Conservation (phyloP, 2,888 invertebrate genomes). For the Oscheius sp. region DNA sequence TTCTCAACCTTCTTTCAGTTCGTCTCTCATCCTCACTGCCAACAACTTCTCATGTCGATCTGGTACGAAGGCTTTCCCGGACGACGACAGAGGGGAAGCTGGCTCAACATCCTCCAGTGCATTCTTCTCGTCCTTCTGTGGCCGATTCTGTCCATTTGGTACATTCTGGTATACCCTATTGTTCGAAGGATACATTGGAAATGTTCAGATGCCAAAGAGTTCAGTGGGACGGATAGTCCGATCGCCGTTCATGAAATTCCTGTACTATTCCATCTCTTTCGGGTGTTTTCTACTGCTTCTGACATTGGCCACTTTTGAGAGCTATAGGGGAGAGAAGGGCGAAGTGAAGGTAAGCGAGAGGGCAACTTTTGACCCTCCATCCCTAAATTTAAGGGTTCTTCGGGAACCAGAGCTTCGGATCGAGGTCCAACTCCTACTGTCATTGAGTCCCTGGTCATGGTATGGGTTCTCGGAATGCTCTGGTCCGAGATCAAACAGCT, state of each 20-base stretch:
- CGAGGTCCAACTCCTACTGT: slow-evolving; percentile 76
- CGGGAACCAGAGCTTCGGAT: slow-evolving; percentile 68
- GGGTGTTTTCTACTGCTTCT: slow-evolving; percentile 77
- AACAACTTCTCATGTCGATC: slow-evolving; percentile 77
- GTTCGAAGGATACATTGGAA: neutral
- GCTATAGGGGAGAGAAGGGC: slow-evolving; percentile 66
- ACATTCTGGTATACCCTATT: slow-evolving; percentile 60
- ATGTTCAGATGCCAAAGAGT: slow-evolving; percentile 74
- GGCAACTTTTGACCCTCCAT: neutral
- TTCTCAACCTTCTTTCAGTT: slow-evolving; percentile 73
- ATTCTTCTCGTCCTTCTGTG: slow-evolving; percentile 76
- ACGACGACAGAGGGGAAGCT: slow-evolving; percentile 59
- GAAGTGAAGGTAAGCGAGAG: slow-evolving; percentile 40
- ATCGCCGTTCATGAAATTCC: slow-evolving; percentile 78
- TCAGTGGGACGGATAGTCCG: slow-evolving; percentile 76
- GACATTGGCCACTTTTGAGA: slow-evolving; percentile 75
- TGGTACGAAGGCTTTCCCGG: slow-evolving; percentile 78
- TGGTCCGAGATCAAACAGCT: slow-evolving; percentile 79
- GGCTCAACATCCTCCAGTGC: slow-evolving; percentile 75
- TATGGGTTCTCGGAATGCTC: slow-evolving; percentile 78
- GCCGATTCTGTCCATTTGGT: slow-evolving; percentile 75
- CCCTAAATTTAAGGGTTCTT: slow-evolving; percentile 38
- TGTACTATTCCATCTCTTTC: slow-evolving; percentile 78
- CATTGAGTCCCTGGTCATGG: slow-evolving; percentile 77
- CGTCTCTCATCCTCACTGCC: slow-evolving; percentile 78